Conservation (phyloP, 2,888 invertebrate genomes). For the Sarcophaga caerulescens region DNA sequence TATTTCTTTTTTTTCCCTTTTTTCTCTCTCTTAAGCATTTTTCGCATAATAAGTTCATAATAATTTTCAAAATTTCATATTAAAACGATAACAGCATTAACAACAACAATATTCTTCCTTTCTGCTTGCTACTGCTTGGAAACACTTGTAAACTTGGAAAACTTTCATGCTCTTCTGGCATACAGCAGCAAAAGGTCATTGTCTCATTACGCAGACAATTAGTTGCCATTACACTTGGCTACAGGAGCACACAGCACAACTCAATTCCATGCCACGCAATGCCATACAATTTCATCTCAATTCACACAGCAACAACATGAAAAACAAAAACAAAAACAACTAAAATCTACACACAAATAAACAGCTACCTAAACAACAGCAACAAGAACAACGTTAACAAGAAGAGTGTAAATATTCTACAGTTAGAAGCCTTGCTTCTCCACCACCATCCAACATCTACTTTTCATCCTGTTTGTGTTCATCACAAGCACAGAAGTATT, state of each 20-base stretch:
- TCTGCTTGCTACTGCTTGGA: not conserved
- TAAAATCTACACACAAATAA: conserved; percentile 14
- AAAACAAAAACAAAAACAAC: not conserved
- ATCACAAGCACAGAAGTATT: conserved; percentile 42
- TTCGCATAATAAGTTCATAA: not conserved
- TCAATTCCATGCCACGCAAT: conserved; percentile 25
- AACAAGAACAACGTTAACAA: conserved; percentile 15
- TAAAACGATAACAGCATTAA: not conserved
- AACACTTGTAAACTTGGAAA: conserved; percentile 42
- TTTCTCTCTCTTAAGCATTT: not conserved
- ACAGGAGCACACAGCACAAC: conserved; percentile 5
- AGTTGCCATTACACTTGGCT: conserved; percentile 65
- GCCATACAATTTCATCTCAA: conserved; percentile 11
- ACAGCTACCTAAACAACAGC: conserved; percentile 30
- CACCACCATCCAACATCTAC: not conserved
- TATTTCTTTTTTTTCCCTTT: not conserved
- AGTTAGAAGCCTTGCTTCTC: conserved; percentile 1
- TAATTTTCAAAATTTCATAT: not conserved
- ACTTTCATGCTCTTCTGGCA: conserved; percentile 22
- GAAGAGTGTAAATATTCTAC: not conserved
- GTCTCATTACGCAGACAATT: conserved; percentile 70
- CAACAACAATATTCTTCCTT: too few species aligned
- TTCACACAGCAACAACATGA: not conserved
- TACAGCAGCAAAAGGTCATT: conserved; percentile 66
- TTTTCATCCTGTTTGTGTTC: conserved; percentile 54